phyloP scores from a whole-genome alignment of 1,140 invertebrate genomes.

The Eriosoma lanigerum region DNA sequence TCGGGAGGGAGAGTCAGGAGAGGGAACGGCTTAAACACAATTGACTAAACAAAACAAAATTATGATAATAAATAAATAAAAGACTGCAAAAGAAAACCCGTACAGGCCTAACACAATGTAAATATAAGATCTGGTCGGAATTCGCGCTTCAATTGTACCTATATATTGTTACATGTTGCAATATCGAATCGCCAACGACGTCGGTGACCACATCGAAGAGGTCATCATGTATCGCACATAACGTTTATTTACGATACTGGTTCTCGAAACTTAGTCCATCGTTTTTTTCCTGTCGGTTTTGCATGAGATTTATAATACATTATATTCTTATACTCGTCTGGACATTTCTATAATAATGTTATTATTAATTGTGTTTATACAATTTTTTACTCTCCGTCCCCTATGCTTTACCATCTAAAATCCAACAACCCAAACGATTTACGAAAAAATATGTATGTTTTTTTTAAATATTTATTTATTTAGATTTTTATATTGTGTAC shows the following conservation, averaged over 20 bases:
- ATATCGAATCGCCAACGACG: background rate
- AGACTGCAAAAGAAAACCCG: background rate
- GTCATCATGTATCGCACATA: background rate
- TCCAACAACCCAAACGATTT: background rate
- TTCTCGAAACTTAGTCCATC: slow-evolving; percentile 22
- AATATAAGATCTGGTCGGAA: slow-evolving; percentile 1
- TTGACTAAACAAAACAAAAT: slow-evolving; percentile 1
- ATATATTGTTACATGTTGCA: no score
- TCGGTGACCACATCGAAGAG: slow-evolving; percentile 4
- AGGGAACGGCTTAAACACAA: slow-evolving; percentile 12
- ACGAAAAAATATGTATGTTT: no score
- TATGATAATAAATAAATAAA: background rate
- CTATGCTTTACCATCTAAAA: background rate
- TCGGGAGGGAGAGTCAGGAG: background rate
- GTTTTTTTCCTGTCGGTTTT: background rate
- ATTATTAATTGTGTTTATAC: background rate
- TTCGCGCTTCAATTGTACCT: slow-evolving; percentile 22
- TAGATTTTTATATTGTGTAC: no score
- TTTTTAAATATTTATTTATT: no score
- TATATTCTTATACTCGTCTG: background rate
- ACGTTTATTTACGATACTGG: slow-evolving; percentile 17
- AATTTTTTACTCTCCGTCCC: background rate
- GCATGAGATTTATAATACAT: background rate
- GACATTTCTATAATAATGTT: background rate
- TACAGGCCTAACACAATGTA: slow-evolving; percentile 2